A percentile compares a stretch with the other conserved stretches of the same genome.
phyloP scores from a whole-genome alignment of 1,140 invertebrate genomes.

The Halyomorpha halys region DNA sequence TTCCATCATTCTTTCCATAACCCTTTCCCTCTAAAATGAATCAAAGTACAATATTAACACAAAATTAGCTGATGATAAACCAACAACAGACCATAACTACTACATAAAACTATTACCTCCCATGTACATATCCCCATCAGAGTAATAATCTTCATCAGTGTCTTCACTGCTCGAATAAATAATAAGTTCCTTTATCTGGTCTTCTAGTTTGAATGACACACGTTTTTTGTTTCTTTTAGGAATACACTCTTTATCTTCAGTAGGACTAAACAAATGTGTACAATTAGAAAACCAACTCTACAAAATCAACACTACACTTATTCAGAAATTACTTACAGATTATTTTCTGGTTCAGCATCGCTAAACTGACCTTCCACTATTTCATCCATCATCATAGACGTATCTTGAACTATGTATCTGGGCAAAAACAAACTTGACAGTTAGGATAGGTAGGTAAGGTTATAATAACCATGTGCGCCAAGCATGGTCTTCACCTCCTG shows the following conservation, averaged over 20 bases:
- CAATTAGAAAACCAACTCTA: neutral
- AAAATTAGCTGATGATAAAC: neutral
- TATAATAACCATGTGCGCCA: too few relatives aligned
- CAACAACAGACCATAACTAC: neutral
- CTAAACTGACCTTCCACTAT: slow-evolving; percentile 29
- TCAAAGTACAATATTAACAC: neutral
- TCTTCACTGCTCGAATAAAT: neutral
- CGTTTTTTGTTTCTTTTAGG: neutral
- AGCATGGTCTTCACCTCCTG: too few relatives aligned
- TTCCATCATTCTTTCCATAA: slow-evolving; percentile 9
- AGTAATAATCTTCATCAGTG: slow-evolving; percentile 15
- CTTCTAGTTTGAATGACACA: neutral
- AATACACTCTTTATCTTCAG: neutral
- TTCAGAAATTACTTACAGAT: neutral
- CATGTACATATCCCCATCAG: slow-evolving; percentile 6
- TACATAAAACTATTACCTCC: slow-evolving; percentile 4
- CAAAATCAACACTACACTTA: neutral
- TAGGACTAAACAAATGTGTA: neutral
- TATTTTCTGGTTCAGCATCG: slow-evolving; percentile 28
- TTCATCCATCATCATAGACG: slow-evolving; percentile 6
- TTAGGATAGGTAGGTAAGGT: too few relatives aligned
- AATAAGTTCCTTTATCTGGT: neutral
- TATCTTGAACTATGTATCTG: too few relatives aligned
- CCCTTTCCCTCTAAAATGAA: neutral
- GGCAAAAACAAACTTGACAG: too few relatives aligned